Conservation (phyloP, 2,113 vertebrate genomes). For the Coryphaenoides rupestris region DNA sequence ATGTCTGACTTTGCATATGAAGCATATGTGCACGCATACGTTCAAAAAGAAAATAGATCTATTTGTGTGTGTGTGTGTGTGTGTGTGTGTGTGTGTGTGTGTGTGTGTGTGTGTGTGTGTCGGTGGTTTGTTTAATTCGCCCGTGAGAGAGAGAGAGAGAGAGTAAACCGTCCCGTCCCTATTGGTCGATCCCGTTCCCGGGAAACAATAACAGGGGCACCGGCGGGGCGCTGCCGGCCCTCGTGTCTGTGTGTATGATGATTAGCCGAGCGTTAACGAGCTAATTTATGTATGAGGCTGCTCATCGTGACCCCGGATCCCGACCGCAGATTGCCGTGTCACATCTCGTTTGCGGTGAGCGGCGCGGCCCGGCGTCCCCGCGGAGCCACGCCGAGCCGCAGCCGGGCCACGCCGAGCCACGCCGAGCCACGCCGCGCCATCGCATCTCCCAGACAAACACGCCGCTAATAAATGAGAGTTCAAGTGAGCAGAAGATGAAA, state of each 20-base stretch:
- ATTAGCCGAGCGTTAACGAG: constrained; percentile 58
- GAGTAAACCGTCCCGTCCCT: too few relatives aligned
- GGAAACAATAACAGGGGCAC: constrained; percentile 3
- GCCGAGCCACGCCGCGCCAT: constrained; percentile 21
- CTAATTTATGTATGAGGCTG: constrained; percentile 65
- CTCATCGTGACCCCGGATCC: constrained; percentile 52
- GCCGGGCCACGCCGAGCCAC: constrained; percentile 18
- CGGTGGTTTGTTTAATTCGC: too few relatives aligned
- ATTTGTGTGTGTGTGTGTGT: neutral
- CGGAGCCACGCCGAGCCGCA: constrained; percentile 27
- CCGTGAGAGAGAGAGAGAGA: too few relatives aligned
- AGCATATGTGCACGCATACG: neutral
- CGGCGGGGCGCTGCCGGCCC: constrained; percentile 23
- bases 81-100: neutral
- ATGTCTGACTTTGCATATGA: neutral
- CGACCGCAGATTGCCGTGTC: constrained; percentile 60
- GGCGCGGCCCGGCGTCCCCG: constrained; percentile 34
- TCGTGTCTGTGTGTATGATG: constrained; percentile 49
- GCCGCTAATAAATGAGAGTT: constrained; percentile 46
- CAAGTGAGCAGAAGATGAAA: constrained; percentile 13
- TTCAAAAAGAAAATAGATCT: neutral
- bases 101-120: too few relatives aligned
- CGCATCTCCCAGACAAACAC: constrained; percentile 53
- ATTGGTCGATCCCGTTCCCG: constrained; percentile 31
- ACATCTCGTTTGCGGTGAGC: constrained; percentile 58